Evolutionary conservation across 92 coral and sea anemone species (phyloP).

Genomic region (Pocillopora grandis): DNA sequence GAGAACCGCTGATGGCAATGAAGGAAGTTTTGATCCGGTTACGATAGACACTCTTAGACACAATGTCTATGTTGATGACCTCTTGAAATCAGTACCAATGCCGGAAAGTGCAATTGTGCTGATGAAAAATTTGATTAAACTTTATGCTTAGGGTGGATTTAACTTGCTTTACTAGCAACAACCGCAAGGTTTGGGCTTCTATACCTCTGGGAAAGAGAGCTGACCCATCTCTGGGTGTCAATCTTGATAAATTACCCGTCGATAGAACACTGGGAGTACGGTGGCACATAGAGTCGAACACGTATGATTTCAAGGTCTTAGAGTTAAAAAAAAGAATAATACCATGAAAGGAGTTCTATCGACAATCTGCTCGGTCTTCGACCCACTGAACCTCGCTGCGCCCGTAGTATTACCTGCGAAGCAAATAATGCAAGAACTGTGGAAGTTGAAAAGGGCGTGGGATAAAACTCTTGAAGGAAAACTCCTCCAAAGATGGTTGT

Average conservation of each 20-base stretch:
- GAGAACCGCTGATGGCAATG: too few species aligned
- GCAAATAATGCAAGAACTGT: conserved; percentile 56
- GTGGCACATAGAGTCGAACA: conserved; percentile 60
- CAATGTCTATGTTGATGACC: conserved; percentile 56
- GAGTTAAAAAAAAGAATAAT: conserved; percentile 41
- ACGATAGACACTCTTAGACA: conserved; percentile 12
- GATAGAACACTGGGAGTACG: conserved; percentile 24
- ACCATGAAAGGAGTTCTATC: conserved; percentile 66
- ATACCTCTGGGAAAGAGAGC: too few species aligned
- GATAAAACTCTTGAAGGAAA: conserved; percentile 19
- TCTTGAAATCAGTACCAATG: conserved; percentile 32
- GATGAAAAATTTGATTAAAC: conserved; percentile 35
- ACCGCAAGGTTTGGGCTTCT: too few species aligned
- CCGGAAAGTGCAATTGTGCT: conserved; percentile 19
- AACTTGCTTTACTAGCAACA: conserved; percentile 8
- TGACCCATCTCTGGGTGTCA: too few species aligned
- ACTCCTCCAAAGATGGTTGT: too few species aligned
- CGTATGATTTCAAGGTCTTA: conserved; percentile 45
- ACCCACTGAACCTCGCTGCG: conserved; percentile 57
- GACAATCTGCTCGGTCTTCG: conserved; percentile 50
- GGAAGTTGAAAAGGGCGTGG: conserved; percentile 53
- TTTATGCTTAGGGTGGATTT: conserved; percentile 53
- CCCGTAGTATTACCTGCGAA: conserved; percentile 63
- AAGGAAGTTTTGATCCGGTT: too few species aligned
- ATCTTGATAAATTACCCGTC: too few species aligned